Base-by-base conservation (phyloP, 2,797 vertebrate genomes). In the Hypotaenidia philippensis region DNA sequence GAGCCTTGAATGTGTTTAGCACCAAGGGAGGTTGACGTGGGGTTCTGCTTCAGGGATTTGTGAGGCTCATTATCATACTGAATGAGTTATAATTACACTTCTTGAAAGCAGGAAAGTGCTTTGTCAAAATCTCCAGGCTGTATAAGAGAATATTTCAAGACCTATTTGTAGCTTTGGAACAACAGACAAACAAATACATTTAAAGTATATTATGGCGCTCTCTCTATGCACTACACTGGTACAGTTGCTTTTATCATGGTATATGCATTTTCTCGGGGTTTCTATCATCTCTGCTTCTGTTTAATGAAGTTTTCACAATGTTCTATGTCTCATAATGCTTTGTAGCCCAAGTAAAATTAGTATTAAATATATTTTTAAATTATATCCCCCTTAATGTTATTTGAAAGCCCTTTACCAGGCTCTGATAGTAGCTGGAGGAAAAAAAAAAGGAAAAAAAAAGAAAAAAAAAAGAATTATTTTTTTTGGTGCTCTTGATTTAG, bases 71-170 rank as follows among this genome's bases (percentile, higher is more conserved):
- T 91, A 92, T 83, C 50, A 71, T 77, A 82, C 18, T 0, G 0
- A 38, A n/a, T 75, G 82, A 80, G 49, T 87, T 91, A 91, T 80
- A 96, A 89, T 91, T 91, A 68, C 36, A 82, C 32, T 93, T 89
- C 40, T 66, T 49, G 52, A 66, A 44, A 83, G 47, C 7, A 82
- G 59, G 31, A 84, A 38, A 59, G 29, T 56, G 26, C 5, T 82
- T 89, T 92, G 70, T 88, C 70, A 95, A 90, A 92, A 77, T 84
- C 47, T 82, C n/a, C 52, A 53, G 59, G n/a, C 89, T 26, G 18
- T 36, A 20, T 31, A 86, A 71, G 57, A 41, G 36, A 66, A 29
- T 5, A 17, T 86, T 93, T 90, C 52, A 88, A 88, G 34, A 78
- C 25, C 16, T 87, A 45, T 91, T 94, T 92, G 47, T 60, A 83